Conservation (phyloP, 2,888 invertebrate species). For the Zygothrica quintamaculata region DNA sequence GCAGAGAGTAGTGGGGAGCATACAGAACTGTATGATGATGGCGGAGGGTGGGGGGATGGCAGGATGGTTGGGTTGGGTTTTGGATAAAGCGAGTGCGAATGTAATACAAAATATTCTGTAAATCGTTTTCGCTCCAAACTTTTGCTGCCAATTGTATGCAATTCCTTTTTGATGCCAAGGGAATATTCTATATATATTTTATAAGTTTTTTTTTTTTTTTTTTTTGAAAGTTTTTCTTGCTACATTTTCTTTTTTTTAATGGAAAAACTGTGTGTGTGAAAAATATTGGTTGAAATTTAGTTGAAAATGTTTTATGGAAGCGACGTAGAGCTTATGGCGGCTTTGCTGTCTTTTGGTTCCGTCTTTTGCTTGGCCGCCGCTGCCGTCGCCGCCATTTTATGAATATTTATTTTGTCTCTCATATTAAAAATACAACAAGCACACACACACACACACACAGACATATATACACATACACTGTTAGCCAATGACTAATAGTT, state of each 20-base stretch:
- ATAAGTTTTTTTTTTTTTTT: no score
- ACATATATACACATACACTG: constrained; percentile 20
- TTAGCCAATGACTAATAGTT: constrained; percentile 78
- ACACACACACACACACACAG: constrained; percentile 29
- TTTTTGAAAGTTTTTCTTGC: no score
- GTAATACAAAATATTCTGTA: constrained; percentile 1
- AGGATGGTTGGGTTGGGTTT: neutral
- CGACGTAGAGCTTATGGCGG: constrained; percentile 5
- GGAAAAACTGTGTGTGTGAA: no score
- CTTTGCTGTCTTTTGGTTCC: constrained; percentile 19
- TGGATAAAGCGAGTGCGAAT: constrained; percentile 14
- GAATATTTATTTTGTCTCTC: constrained; percentile 78
- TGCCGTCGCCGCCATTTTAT: constrained; percentile 58
- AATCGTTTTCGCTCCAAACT: constrained; percentile 12
- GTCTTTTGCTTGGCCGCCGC: constrained; percentile 32
- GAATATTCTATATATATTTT: no score
- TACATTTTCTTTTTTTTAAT: neutral
- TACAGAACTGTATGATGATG: neutral
- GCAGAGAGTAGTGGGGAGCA: neutral
- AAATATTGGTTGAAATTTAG: neutral
- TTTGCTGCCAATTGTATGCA: no score
- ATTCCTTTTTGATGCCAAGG: no score
- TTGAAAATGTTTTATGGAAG: constrained; percentile 26
- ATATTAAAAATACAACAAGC: constrained; percentile 77
- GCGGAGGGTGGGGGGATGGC: neutral